A percentile compares a stretch with the other conserved stretches of the same genome.
phyloP scores from a whole-genome alignment of 1,140 invertebrate genomes.

The Scaptomyza graminum region DNA sequence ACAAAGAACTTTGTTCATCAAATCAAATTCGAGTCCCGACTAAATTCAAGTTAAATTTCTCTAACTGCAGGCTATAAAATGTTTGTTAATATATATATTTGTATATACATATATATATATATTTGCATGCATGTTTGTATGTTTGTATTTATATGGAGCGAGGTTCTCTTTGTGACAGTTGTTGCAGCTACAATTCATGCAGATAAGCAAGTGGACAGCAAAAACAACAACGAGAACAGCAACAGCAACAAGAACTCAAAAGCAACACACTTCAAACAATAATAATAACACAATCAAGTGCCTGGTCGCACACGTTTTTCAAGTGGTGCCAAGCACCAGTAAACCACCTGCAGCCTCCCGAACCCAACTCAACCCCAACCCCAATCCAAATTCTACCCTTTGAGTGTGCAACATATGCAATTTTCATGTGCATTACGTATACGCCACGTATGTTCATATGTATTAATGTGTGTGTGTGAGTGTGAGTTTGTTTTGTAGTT shows the following conservation, averaged over 20 bases:
- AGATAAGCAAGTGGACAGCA: slow-evolving; percentile 62
- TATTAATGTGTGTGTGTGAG: too few species aligned
- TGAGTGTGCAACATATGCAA: slow-evolving; percentile 29
- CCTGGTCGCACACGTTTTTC: slow-evolving; percentile 71
- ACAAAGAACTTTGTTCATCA: too few species aligned
- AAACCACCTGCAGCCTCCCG: slow-evolving; percentile 1
- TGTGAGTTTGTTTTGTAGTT: too few species aligned
- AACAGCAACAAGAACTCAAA: slow-evolving; percentile 36
- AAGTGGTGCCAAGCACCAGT: slow-evolving; percentile 46
- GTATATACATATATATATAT: not conserved
- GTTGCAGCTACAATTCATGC: slow-evolving; percentile 66
- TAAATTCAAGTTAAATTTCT: not conserved
- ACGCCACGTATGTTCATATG: slow-evolving; percentile 38
- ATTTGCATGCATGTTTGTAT: not conserved
- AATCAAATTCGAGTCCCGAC: too few species aligned
- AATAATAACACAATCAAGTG: slow-evolving; percentile 82
- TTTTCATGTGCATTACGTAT: slow-evolving; percentile 68
- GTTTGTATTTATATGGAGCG: not conserved
- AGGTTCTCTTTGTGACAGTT: slow-evolving; percentile 50
- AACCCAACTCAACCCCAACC: too few species aligned
- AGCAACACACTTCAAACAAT: slow-evolving; percentile 80
- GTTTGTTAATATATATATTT: not conserved
- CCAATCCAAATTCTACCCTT: not conserved
- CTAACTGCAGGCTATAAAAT: not conserved
- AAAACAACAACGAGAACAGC: slow-evolving; percentile 32